These are phyloP conservation scores for Hassar affinis DNA, from an alignment of 2,113 vertebrate species.

Conservation along the genomic window DNA sequence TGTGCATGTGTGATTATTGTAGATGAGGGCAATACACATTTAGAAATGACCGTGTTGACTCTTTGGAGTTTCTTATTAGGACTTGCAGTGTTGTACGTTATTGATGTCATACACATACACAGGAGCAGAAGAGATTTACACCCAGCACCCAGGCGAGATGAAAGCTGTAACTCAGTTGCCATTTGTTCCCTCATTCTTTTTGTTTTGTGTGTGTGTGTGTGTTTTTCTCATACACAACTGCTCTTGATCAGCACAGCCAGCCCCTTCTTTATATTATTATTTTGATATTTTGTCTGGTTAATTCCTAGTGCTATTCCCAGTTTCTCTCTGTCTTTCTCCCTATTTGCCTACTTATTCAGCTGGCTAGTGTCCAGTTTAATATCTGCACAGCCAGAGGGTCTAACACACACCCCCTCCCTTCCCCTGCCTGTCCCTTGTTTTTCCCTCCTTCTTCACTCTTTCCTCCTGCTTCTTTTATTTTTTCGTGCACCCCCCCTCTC, in stretches of 20 bases:
- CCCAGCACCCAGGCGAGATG: not conserved
- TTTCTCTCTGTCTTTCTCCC: not conserved
- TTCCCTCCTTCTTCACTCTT: not conserved
- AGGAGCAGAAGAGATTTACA: not conserved
- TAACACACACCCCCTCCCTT: not conserved
- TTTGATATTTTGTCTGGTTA: not conserved
- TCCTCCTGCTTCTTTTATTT: not conserved
- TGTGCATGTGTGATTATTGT: not conserved
- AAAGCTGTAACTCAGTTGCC: not conserved
- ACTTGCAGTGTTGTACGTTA: slow-evolving; percentile 4
- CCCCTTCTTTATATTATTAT: not conserved
- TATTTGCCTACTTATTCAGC: not conserved
- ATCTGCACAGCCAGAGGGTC: slow-evolving; percentile 9
- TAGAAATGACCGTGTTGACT: not conserved
- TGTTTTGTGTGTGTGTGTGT: not conserved
- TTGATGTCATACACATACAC: slow-evolving; percentile 12
- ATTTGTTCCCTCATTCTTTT: not conserved
- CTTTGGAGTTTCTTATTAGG: slow-evolving; percentile 9
- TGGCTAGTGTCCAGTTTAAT: slow-evolving; percentile 9
- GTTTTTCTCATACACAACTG: not conserved
- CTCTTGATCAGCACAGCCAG: not conserved
- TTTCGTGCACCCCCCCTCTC: not conserved
- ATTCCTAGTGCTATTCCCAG: not conserved
- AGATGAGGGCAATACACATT: not conserved
- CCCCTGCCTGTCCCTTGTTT: not conserved